Base-by-base conservation (phyloP, 2,888 invertebrate genomes). In the Macroteleia sp. region DNA sequence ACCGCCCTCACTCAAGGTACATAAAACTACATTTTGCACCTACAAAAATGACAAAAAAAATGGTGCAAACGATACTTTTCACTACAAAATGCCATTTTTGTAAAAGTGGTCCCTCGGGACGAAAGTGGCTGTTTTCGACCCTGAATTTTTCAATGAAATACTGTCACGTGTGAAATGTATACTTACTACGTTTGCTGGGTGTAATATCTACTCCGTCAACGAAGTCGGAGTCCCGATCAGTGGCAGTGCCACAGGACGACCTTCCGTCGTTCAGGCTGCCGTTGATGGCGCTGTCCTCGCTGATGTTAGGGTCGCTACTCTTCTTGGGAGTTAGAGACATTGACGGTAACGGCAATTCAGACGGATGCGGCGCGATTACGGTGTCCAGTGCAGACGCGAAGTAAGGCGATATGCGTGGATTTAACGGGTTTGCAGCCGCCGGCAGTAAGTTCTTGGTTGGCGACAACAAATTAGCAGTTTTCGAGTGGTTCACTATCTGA, bases 321-420 rank as follows among this genome's bases (percentile, higher is more conserved):
- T 89, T 88, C 46, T 88, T 89, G 0, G 89, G 87, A 19, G 88
- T 89, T 4, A 91, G 69, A 1, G 88, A 86, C 69, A 91, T 73
- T 2, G 90, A 89, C 19, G 91, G 91, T 41, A 90, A 81, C 1
- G 91, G 91, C 20, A 91, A 75, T 78, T 90, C 91, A 0, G 91
- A 91, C 1, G 91, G 91, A 82, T 91, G 91, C 2, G 91, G 91
- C 14, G 91, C 89, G n/a, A 88, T 80, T 2, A 91, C 86, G 4
- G 83, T 61, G 50, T 77, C 71, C n/a, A 57, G 28, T 8, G 64
- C 54, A 1, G 62, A 57, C 1, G 69, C 1, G 79, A 85, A 91
- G 34, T 86, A 90, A 2, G 90, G 89, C n/a, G 91, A 90, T 5
- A 85, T 84, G 2, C 85, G 85, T 1, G 88, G 88, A 77, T 90